phyloP scores from a whole-genome alignment of 2,113 vertebrate genomes.

The Paracanthobrama guichenoti region DNA sequence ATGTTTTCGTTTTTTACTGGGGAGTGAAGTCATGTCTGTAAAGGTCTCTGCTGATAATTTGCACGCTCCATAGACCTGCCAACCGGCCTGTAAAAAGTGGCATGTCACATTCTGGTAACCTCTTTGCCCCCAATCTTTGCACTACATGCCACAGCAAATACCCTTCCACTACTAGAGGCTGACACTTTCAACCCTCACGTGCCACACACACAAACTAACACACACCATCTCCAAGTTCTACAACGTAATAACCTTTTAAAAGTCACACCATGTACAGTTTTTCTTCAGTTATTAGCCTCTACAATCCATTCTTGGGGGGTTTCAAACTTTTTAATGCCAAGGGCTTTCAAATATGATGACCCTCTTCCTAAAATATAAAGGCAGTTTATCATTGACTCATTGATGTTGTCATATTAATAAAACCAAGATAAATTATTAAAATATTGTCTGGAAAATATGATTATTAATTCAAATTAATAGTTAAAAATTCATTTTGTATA shows the following conservation, averaged over 20 bases:
- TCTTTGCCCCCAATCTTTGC: conserved; percentile 79
- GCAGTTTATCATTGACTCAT: not conserved
- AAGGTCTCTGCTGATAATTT: conserved; percentile 80
- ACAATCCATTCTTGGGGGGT: not conserved
- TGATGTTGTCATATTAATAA: not conserved
- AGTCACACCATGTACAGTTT: conserved; percentile 61
- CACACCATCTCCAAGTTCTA: conserved; percentile 57
- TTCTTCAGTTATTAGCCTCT: not conserved
- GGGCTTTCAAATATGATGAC: not conserved
- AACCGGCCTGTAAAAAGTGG: conserved; percentile 72
- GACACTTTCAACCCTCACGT: conserved; percentile 54
- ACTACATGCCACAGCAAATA: conserved; percentile 69
- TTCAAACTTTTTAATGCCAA: not conserved
- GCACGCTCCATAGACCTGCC: conserved; percentile 73
- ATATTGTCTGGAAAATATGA: too few species aligned
- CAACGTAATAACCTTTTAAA: conserved; percentile 77
- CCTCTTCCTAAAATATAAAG: not conserved
- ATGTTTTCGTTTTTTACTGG: conserved; percentile 44
- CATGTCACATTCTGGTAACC: conserved; percentile 75
- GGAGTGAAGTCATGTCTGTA: conserved; percentile 63
- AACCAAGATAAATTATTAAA: too few species aligned
- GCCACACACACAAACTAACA: conserved; percentile 25
- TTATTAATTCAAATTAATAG: too few species aligned
- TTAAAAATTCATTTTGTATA: too few species aligned
- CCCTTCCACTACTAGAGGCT: conserved; percentile 64